Conservation (phyloP, 2,888 invertebrate genomes). For the Tipula unca region DNA sequence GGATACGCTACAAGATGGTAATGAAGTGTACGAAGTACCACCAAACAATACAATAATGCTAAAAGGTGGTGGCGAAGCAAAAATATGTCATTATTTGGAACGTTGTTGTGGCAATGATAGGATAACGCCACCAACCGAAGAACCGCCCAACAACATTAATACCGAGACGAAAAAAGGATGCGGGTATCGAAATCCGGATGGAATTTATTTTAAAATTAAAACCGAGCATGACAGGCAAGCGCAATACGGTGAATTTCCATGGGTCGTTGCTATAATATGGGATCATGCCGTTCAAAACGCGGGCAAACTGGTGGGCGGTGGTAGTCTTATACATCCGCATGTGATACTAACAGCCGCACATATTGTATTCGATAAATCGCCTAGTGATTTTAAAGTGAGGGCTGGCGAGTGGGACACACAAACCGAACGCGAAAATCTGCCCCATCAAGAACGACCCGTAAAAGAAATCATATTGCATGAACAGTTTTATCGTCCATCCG, state of each 20-base stretch:
- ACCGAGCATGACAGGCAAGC: constrained; percentile 54
- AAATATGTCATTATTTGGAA: constrained; percentile 30
- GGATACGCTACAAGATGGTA: background rate
- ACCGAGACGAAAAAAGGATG: constrained; percentile 42
- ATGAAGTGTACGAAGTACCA: background rate
- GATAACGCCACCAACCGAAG: background rate
- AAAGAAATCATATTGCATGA: constrained; percentile 50
- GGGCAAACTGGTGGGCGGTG: constrained; percentile 44
- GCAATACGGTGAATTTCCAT: constrained; percentile 44
- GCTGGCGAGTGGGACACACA: constrained; percentile 81
- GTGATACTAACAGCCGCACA: constrained; percentile 77
- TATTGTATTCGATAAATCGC: constrained; percentile 45
- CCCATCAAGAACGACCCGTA: constrained; percentile 62
- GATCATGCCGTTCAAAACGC: constrained; percentile 31
- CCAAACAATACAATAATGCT: background rate
- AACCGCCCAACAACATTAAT: background rate
- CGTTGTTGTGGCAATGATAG: constrained; percentile 31
- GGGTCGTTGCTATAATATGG: constrained; percentile 47
- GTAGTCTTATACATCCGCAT: constrained; percentile 35
- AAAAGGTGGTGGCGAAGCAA: background rate
- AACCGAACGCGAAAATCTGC: constrained; percentile 56
- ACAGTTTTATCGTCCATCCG: constrained; percentile 51
- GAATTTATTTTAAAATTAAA: constrained; percentile 62
- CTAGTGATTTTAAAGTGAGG: constrained; percentile 43
- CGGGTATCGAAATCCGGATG: constrained; percentile 61